Conservation (phyloP, 1,140 invertebrate species). For the Tribolium madens region DNA sequence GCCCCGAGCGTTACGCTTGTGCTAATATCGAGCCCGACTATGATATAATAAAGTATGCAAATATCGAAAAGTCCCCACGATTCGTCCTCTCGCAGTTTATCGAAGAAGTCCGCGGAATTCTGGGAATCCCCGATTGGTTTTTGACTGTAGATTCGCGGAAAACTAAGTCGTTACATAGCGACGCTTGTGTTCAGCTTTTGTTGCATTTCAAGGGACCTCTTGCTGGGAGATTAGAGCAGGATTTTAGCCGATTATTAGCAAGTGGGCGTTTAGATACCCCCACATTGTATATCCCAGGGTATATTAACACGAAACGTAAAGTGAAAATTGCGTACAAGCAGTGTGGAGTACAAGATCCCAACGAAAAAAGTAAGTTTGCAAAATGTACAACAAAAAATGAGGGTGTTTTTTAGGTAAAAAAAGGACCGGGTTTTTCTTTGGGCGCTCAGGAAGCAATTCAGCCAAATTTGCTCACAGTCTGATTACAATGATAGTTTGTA, state of each 20-base stretch:
- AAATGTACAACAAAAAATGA: neutral
- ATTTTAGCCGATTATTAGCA: constrained; percentile 80
- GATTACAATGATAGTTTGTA: constrained; percentile 2
- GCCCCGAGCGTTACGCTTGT: constrained; percentile 83
- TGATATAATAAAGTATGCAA: constrained; percentile 91
- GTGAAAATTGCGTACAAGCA: constrained; percentile 77
- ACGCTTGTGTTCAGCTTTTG: constrained; percentile 88
- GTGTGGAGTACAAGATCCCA: constrained; percentile 79
- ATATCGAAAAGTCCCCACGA: constrained; percentile 86
- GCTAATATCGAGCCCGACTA: constrained; percentile 92
- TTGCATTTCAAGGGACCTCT: constrained; percentile 89
- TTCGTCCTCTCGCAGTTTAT: constrained; percentile 93
- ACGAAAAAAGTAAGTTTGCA: constrained; percentile 69
- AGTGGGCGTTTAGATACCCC: constrained; percentile 79
- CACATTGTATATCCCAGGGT: constrained; percentile 83
- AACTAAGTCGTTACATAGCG: constrained; percentile 81
- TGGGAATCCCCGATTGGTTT: constrained; percentile 93
- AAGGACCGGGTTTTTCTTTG: constrained; percentile 20
- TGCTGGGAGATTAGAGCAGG: constrained; percentile 81
- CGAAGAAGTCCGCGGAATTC: constrained; percentile 81
- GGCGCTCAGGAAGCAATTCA: neutral
- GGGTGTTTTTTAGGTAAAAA: constrained; percentile 7
- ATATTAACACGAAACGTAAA: constrained; percentile 78
- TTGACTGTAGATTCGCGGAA: constrained; percentile 85
- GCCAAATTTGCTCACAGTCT: constrained; percentile 23